Percentiles rank a stretch among this genome's conserved stretches.
Conservation (phyloP, 2,797 vertebrate genomes). For the Toxotes lorentzi region DNA sequence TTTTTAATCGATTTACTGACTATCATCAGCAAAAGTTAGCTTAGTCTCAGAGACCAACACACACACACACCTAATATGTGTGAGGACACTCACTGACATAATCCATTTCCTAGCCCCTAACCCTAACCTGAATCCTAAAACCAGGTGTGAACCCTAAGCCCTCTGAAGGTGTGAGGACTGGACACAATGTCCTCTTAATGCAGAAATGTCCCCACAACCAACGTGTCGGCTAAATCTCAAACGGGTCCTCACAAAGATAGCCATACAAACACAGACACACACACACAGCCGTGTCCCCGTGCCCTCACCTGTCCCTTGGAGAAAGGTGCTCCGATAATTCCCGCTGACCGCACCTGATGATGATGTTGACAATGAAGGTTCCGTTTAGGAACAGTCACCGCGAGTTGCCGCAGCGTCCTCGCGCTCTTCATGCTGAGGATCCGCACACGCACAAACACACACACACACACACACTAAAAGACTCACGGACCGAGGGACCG, state of each 20-base stretch:
- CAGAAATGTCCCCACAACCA: too few species aligned
- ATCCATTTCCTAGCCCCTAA: too few species aligned
- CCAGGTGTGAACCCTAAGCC: too few species aligned
- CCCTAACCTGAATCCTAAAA: background rate
- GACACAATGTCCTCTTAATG: too few species aligned
- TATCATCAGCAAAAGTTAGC: too few species aligned
- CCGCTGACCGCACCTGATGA: slow-evolving; percentile 59
- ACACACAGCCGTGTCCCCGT: background rate
- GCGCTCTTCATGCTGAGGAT: slow-evolving; percentile 50
- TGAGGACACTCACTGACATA: too few species aligned
- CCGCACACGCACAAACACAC: background rate
- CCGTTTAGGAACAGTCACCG: background rate
- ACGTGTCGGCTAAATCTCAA: too few species aligned
- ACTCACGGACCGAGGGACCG: background rate
- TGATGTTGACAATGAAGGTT: slow-evolving; percentile 39
- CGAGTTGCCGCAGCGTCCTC: slow-evolving; percentile 43
- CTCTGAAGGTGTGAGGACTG: too few species aligned
- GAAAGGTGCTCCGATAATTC: slow-evolving; percentile 85
- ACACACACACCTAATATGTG: background rate
- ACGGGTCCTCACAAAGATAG: too few species aligned
- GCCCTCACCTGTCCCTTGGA: slow-evolving; percentile 83
- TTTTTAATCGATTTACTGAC: too few species aligned
- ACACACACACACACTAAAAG: background rate
- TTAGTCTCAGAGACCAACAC: too few species aligned
- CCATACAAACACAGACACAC: background rate